These are phyloP conservation scores for Phasianus colchicus DNA, from an alignment of 2,113 vertebrate genomes.

Conservation along the genomic window DNA sequence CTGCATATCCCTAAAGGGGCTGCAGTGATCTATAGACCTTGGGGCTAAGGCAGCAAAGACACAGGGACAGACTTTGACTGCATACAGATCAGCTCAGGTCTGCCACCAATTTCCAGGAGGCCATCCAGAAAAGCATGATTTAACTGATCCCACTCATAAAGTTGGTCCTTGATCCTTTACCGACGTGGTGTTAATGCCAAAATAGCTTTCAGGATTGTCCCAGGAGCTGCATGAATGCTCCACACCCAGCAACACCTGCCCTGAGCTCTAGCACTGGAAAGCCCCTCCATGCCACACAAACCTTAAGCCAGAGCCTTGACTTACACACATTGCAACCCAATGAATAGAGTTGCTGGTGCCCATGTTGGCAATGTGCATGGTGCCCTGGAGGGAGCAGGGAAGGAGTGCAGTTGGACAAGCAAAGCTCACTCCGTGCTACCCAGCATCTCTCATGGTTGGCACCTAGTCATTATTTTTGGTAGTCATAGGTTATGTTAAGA, in stretches of 20 bases:
- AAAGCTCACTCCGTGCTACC: neutral
- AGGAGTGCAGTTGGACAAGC: neutral
- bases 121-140: neutral
- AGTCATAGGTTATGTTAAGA: neutral
- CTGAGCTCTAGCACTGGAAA: fast-evolving
- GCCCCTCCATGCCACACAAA: neutral
- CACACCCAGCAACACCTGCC: fast-evolving
- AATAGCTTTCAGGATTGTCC: fast-evolving
- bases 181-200: fast-evolving
- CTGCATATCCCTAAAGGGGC: neutral
- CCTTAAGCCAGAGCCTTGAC: too few relatives aligned
- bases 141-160: neutral
- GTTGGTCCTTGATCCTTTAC: neutral
- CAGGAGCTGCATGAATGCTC: neutral
- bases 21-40: neutral
- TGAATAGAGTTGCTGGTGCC: neutral
- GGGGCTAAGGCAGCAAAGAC: neutral
- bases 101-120: fast-evolving
- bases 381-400: neutral
- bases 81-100: neutral
- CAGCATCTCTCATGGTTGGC: neutral
- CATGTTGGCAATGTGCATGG: neutral
- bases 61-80: neutral
- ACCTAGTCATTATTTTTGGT: neutral
- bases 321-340: neutral